phyloP scores from a whole-genome alignment of 2,888 invertebrate genomes.

The Cheilosia soror region DNA sequence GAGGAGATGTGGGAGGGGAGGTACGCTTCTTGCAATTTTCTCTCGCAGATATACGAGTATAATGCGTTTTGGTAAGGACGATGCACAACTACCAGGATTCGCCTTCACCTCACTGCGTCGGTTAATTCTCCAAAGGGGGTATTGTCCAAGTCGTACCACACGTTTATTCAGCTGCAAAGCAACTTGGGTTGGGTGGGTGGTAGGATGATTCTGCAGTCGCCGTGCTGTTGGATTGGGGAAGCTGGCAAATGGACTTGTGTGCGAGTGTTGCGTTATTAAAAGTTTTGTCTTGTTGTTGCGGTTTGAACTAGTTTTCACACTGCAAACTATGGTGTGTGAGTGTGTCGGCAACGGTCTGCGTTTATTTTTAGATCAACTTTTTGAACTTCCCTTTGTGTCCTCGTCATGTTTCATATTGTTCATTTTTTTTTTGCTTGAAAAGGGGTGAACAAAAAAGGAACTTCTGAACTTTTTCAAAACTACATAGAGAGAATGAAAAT shows the following conservation, averaged over 20 bases:
- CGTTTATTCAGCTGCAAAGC: constrained; percentile 50
- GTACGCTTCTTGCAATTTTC: constrained; percentile 36
- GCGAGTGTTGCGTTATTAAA: constrained; percentile 57
- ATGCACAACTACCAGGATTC: constrained; percentile 41
- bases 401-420: constrained; percentile 24
- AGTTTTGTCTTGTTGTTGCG: constrained; percentile 56
- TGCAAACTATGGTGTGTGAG: constrained; percentile 1
- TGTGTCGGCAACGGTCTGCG: constrained; percentile 53
- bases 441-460: not conserved
- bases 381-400: constrained; percentile 1
- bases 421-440: constrained; percentile 3
- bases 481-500: constrained; percentile 9
- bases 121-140: constrained; percentile 32
- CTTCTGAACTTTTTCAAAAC: constrained; percentile 21
- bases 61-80: constrained; percentile 30
- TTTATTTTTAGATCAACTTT: constrained; percentile 67
- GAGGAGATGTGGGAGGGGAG: not conserved
- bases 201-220: not conserved
- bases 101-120: constrained; percentile 63
- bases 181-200: constrained; percentile 33
- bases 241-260: constrained; percentile 34
- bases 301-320: constrained; percentile 56
- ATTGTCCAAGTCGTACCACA: constrained; percentile 31
- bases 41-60: constrained; percentile 1
- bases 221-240: not conserved